Conservation (phyloP, 2,113 vertebrate genomes). For the Dromiciops gliroides region DNA sequence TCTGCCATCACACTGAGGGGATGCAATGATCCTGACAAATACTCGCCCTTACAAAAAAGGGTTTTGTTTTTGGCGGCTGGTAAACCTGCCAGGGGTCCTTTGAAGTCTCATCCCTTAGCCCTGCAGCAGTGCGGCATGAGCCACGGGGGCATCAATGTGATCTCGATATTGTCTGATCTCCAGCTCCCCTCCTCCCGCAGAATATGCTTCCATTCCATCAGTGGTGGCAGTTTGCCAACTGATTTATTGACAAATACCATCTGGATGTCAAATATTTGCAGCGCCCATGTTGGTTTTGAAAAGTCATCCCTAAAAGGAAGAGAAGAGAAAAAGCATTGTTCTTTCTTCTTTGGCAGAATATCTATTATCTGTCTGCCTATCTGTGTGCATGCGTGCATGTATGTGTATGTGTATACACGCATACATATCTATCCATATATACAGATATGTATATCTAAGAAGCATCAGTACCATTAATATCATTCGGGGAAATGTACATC, state of each 20-base stretch:
- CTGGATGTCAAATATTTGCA: background rate
- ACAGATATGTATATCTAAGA: too few relatives aligned
- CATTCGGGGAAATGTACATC: background rate
- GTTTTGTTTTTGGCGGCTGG: background rate
- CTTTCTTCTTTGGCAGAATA: conserved; percentile 1
- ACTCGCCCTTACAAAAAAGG: conserved; percentile 16
- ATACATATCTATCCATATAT: too few relatives aligned
- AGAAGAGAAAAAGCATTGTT: background rate
- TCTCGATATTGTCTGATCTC: conserved; percentile 6
- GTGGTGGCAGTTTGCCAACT: conserved; percentile 27
- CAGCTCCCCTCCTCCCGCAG: background rate
- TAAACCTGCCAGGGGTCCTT: conserved; percentile 2
- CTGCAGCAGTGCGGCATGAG: background rate
- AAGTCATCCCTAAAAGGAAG: background rate
- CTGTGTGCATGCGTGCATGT: too few relatives aligned
- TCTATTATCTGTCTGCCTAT: background rate
- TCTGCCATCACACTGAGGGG: background rate
- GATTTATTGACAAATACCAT: background rate
- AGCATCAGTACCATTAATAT: background rate
- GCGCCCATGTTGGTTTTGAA: conserved; percentile 9
- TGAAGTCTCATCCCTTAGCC: background rate
- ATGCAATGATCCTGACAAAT: conserved; percentile 18
- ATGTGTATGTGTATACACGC: too few relatives aligned
- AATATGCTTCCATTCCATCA: conserved; percentile 8
- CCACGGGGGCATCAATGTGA: background rate